Percentiles rank a stretch among this genome's conserved stretches.
These are phyloP conservation scores for Helostoma temminkii DNA, from an alignment of 2,797 vertebrate species.

Conservation along the genomic window DNA sequence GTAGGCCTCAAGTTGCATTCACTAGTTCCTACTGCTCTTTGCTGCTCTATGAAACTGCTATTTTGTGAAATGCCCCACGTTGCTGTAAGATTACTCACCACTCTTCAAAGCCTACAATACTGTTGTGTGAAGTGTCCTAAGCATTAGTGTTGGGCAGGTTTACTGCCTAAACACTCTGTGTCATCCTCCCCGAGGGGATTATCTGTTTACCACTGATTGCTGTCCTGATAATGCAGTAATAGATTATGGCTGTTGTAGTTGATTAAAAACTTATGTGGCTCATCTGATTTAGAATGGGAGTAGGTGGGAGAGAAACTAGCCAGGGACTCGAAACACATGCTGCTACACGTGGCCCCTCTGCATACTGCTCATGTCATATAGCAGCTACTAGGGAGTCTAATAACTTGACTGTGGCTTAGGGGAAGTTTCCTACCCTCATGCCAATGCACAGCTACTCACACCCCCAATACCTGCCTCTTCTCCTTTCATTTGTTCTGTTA, in stretches of 20 bases:
- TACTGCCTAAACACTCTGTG: slow-evolving; percentile 32
- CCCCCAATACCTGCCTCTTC: slow-evolving; percentile 29
- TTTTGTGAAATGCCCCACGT: slow-evolving; percentile 76
- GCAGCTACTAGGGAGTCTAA: slow-evolving; percentile 59
- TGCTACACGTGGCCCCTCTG: slow-evolving; percentile 53
- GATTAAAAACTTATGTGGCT: slow-evolving; percentile 32
- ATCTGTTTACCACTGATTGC: slow-evolving; percentile 33
- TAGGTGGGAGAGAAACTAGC: slow-evolving; percentile 42
- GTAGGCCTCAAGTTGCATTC: slow-evolving; percentile 44
- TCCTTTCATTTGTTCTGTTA: slow-evolving; percentile 31
- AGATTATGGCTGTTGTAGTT: slow-evolving; percentile 36
- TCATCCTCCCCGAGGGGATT: slow-evolving; percentile 13
- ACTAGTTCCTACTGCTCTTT: slow-evolving; percentile 32
- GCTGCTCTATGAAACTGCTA: slow-evolving; percentile 35
- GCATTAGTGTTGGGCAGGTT: slow-evolving; percentile 29
- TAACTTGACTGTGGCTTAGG: slow-evolving; percentile 53
- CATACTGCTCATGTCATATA: slow-evolving; percentile 55
- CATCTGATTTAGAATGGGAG: slow-evolving; percentile 32
- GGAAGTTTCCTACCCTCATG: slow-evolving; percentile 51
- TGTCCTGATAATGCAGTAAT: slow-evolving; percentile 26
- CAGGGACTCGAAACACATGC: slow-evolving; percentile 61
- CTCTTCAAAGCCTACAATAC: slow-evolving; percentile 66
- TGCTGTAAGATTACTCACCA: slow-evolving; percentile 74
- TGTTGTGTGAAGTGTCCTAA: slow-evolving; percentile 52
- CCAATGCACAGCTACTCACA: slow-evolving; percentile 39